Conservation (phyloP, 2,113 vertebrate species). For the Phaetusa simplex region DNA sequence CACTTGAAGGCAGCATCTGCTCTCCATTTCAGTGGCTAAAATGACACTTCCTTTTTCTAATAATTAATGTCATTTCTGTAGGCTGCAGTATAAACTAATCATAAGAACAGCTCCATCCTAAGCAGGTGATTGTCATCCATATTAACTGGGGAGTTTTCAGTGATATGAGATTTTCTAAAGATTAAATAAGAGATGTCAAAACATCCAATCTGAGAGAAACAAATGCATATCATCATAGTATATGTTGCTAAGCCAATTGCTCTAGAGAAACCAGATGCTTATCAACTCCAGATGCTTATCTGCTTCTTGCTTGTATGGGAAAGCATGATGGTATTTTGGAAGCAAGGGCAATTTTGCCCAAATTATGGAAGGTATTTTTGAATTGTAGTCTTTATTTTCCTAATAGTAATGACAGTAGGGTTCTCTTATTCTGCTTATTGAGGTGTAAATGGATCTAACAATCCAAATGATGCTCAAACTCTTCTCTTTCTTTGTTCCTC, state of each 20-base stretch:
- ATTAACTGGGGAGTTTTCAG: background rate
- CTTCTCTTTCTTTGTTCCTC: background rate
- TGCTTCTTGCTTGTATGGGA: background rate
- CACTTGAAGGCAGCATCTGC: background rate
- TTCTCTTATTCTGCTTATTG: background rate
- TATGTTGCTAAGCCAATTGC: background rate
- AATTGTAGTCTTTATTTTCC: background rate
- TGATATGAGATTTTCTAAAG: background rate
- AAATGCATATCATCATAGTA: background rate
- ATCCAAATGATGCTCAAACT: background rate
- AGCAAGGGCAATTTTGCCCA: background rate
- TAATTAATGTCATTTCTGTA: background rate
- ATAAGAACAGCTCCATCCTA: background rate
- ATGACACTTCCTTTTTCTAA: background rate
- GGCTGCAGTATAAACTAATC: background rate
- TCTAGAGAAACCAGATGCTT: background rate
- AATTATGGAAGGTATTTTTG: background rate
- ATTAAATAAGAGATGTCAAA: background rate
- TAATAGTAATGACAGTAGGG: background rate
- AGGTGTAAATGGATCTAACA: background rate
- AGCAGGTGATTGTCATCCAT: background rate
- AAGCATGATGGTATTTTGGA: background rate
- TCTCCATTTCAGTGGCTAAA: background rate
- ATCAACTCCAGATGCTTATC: background rate
- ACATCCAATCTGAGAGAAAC: background rate